Evolutionary conservation across 2,888 invertebrate species (phyloP), one percentile per base, ranked within the genome.

Genomic region (Andrena minutula): DNA sequence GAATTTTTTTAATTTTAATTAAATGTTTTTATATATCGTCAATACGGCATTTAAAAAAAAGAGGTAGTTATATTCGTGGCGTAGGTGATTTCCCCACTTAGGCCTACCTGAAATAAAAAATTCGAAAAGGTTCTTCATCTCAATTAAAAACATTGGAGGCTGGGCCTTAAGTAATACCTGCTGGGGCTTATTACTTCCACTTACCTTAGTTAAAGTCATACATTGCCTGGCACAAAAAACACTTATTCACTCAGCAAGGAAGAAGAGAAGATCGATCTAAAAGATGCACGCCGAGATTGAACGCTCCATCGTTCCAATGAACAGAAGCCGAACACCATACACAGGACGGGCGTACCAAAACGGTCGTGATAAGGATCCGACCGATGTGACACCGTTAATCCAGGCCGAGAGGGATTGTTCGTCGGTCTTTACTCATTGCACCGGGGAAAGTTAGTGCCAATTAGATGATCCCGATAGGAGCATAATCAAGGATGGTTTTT

Each of bases 401-500:
- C 70, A 56, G 26, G n/a, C 28, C 65, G 70, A 49, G 60, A 70
- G 75, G 65, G 53, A 20, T 66, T 41, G 66, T 28, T 47, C 49
- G 47, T 12, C 47, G 66, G 56, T 75, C 70, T 61, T 61, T 35
- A 41, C 61, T 70, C 70, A 75, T 80, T 30, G 63, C 16, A 30
- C 35, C 30, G 63, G 35, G 70, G 56, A 76, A 80, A 83, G 79
- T 85, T 76, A 77, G 71, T 65, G 79, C 69, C 85, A 83, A 77
- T 84, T 74, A 79, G 71, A 81, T 66, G 82, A 16, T 12, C 70
- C 58, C 58, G 89, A 91, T 90, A 90, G 89, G 75, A 82, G 80
- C 86, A 91, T 91, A 92, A 92, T 92, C 91, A 90, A 87, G 83
- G 86, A 76, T 82, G 87, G 87, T 91, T 91, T 90, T 90, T 87